Evolutionary conservation across 2,888 invertebrate genomes (phyloP).

Genomic region (Leptopilina myrica): DNA sequence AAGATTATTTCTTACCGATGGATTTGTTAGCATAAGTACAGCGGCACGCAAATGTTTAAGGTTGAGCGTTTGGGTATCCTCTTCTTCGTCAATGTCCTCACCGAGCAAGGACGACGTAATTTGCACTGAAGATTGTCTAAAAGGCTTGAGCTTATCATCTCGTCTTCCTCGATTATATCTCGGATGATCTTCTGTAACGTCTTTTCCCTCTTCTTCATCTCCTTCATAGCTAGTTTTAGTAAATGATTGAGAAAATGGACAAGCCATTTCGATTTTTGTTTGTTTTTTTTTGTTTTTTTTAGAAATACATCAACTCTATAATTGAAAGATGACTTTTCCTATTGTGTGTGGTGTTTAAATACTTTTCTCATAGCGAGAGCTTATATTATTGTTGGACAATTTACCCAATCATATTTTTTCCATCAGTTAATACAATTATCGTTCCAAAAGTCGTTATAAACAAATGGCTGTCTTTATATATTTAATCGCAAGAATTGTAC

Average conservation of each 20-base stretch:
- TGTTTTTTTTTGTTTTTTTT: background rate
- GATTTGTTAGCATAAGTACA: slow-evolving; percentile 87
- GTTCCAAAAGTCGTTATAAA: too few species aligned
- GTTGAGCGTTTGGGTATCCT: slow-evolving; percentile 83
- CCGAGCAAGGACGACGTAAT: slow-evolving; percentile 77
- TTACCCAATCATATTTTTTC: too few species aligned
- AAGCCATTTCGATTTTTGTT: slow-evolving; percentile 67
- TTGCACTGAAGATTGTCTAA: slow-evolving; percentile 83
- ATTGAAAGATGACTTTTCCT: too few species aligned
- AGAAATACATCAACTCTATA: too few species aligned
- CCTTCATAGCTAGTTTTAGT: slow-evolving; percentile 56
- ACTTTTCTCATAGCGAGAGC: too few species aligned
- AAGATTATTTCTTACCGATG: slow-evolving; percentile 80
- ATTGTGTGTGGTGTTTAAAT: too few species aligned
- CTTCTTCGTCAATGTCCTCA: slow-evolving; percentile 80
- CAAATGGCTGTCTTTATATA: too few species aligned
- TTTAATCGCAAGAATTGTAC: too few species aligned
- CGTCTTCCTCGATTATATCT: slow-evolving; percentile 45
- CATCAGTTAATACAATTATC: too few species aligned
- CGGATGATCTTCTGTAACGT: slow-evolving; percentile 45
- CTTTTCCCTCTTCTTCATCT: slow-evolving; percentile 55
- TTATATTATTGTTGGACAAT: too few species aligned
- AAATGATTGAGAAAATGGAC: slow-evolving; percentile 69
- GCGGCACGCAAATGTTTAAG: slow-evolving; percentile 89
- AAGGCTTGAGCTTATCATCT: slow-evolving; percentile 69